A percentile compares a stretch with the other conserved stretches of the same genome.
Conservation (phyloP, 2,113 vertebrate genomes). For the Eurystomus gularis region DNA sequence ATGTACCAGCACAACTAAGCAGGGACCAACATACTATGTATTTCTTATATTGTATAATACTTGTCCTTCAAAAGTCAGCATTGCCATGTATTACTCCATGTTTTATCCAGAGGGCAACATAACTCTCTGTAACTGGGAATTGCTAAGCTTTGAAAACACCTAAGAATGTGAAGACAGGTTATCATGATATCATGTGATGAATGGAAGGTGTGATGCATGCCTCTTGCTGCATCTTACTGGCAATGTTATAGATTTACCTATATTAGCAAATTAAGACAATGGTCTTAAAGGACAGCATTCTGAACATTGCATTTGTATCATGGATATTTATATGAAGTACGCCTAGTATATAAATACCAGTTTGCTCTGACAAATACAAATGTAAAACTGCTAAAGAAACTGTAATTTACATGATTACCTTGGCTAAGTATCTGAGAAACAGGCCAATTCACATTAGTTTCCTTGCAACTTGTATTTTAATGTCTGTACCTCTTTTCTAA, state of each 20-base stretch:
- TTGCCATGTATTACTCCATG: constrained; percentile 48
- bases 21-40: neutral
- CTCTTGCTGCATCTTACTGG: neutral
- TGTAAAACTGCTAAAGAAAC: neutral
- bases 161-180: neutral
- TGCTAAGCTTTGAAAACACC: constrained; percentile 5
- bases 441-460: neutral
- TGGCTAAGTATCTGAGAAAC: neutral
- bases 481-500: neutral
- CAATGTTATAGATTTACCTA: neutral
- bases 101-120: constrained; percentile 64
- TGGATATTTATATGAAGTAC: neutral
- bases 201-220: neutral
- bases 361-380: neutral
- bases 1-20: neutral
- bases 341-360: neutral
- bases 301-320: neutral
- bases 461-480: neutral
- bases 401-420: neutral
- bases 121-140: constrained; percentile 38
- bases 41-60: neutral
- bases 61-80: neutral
- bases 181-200: neutral
- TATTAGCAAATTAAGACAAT: neutral
- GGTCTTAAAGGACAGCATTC: neutral